Base-by-base conservation (phyloP, 30 jellyfish, hydroid and myxozoan species). In the Aurelia coerulea region DNA sequence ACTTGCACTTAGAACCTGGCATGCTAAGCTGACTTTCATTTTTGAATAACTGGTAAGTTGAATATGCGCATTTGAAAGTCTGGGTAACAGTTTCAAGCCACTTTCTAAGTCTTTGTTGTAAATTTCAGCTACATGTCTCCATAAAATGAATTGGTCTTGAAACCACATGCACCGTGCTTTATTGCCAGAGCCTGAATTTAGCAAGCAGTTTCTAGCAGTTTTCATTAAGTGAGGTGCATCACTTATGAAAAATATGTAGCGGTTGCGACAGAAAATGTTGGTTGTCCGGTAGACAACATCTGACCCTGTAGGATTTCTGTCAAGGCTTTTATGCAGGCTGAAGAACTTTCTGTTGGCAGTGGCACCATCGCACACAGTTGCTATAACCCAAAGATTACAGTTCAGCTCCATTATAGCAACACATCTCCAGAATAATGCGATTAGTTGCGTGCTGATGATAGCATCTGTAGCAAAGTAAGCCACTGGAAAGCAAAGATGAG, bases 21-120 rank as follows among this genome's bases (percentile, higher is more conserved):
- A 59, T 53, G 97, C 97, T 14, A 89, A 85, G 63, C 51, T 76
- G 52, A 77, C 96, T 41, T 76, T 87, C 96, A 76, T 87, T 53
- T 68, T 73, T 56, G 96, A 87, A 66, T 66, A 87, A 33, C 94
- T 29, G 74, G 92, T 66, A 54, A 87, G 68, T 65, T 85, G 83
- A 9, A 74, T 85, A 62, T 73, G 84, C 50, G 83, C 74, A 74
- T 35, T 29, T 32, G 92, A 33, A 35, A 86, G 92, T 71, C 67
- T 65, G 68, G 91, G 93, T 50, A 75, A 70, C 32, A 76, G 42
- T 37, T 86, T 89, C 76, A 86, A 86, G 56, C 91, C 95, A 76
- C 95, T 34, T 62, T 76, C 92, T 52, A 66, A 64, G 80, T 87
- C 92, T 15, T 87, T 65, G 54, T 87, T 41, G 58, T 77, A 76